A percentile compares a stretch with the other conserved stretches of the same genome.
Evolutionary conservation across 2,797 vertebrate genomes (phyloP).

Genomic region (Pelodytes ibericus): DNA sequence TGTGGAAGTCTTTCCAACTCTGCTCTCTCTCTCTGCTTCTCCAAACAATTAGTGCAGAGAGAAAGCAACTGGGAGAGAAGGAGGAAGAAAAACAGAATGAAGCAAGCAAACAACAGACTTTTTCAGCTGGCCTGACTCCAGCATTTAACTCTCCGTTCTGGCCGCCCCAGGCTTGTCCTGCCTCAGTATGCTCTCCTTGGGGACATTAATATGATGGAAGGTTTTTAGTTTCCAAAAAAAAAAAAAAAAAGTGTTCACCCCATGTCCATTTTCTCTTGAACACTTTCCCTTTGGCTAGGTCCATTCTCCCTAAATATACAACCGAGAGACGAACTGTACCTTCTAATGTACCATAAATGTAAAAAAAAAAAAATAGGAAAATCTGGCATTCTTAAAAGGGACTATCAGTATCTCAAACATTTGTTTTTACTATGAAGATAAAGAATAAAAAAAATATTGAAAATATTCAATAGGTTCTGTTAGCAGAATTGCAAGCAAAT

Average conservation of each 20-base stretch:
- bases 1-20: conserved; percentile 55
- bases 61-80: conserved; percentile 54
- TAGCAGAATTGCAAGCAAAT: too few relatives aligned
- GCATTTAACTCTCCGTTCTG: conserved; percentile 47
- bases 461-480: too few relatives aligned
- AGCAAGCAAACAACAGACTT: conserved; percentile 54
- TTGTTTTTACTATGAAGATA: too few relatives aligned
- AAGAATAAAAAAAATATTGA: too few relatives aligned
- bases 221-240: not conserved
- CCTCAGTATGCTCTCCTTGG: conserved; percentile 50
- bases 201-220: conserved; percentile 49
- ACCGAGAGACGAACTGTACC: conserved; percentile 29
- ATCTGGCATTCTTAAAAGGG: too few relatives aligned
- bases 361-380: too few relatives aligned
- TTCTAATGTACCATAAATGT: conserved; percentile 38
- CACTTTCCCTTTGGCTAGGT: not conserved
- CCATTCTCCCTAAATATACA: not conserved
- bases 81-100: conserved; percentile 55
- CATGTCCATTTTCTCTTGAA: not conserved
- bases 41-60: conserved; percentile 53
- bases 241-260: too few relatives aligned
- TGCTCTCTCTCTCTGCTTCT: conserved; percentile 46
- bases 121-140: conserved; percentile 44
- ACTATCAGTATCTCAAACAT: too few relatives aligned
- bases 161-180: conserved; percentile 45